Percentiles rank a stretch among this genome's conserved stretches.
phyloP scores from a whole-genome alignment of 64 coral and sea anemone species.

The Porites lutea region DNA sequence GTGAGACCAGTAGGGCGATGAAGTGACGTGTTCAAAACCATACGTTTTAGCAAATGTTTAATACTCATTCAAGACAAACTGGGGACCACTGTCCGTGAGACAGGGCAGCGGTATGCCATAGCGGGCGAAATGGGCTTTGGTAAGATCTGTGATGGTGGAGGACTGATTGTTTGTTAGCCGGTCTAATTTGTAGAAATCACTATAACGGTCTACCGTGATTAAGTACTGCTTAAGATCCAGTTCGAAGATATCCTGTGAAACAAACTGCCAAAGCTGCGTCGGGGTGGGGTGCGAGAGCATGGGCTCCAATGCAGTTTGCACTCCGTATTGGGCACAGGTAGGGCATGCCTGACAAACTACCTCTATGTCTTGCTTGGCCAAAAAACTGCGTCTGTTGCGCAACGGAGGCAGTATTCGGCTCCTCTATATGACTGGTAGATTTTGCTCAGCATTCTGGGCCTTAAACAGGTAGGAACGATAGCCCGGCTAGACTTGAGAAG shows the following conservation, averaged over 20 bases:
- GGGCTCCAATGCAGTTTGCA: neutral
- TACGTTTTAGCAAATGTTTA: constrained; percentile 28
- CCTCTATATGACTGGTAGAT: constrained; percentile 13
- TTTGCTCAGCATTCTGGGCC: constrained; percentile 19
- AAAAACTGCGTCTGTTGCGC: neutral
- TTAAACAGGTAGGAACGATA: neutral
- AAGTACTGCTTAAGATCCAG: neutral
- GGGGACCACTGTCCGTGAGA: constrained; percentile 29
- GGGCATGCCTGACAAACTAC: neutral
- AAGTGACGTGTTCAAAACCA: constrained; percentile 49
- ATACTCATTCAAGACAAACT: constrained; percentile 23
- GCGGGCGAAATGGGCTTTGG: constrained; percentile 54
- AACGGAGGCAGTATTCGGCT: neutral
- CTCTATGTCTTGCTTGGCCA: neutral
- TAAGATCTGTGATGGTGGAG: constrained; percentile 18
- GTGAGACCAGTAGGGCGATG: constrained; percentile 19
- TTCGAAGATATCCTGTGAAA: too few species aligned
- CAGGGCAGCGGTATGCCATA: neutral
- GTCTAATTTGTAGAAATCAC: constrained; percentile 27
- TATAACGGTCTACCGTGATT: constrained; percentile 29
- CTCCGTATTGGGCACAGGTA: too few species aligned
- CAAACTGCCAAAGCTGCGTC: too few species aligned
- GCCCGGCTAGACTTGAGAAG: constrained; percentile 22
- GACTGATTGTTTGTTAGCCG: constrained; percentile 12
- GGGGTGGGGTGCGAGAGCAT: constrained; percentile 26